Base-by-base conservation (phyloP, 2,888 invertebrate genomes). In the Siphlonurus alternatus region DNA sequence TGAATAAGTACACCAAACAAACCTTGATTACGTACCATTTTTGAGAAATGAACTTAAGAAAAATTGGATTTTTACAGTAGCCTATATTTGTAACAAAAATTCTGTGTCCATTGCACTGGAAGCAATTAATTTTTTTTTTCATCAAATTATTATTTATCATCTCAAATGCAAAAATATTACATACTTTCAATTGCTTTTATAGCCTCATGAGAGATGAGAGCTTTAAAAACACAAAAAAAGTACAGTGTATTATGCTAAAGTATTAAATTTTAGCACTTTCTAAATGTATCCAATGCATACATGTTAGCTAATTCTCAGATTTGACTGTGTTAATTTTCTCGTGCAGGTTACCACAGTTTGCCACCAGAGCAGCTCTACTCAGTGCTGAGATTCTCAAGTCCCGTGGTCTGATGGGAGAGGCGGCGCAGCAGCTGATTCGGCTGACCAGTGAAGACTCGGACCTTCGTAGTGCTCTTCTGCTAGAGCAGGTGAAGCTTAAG, bases 401-500 rank as follows among this genome's bases (percentile, higher is more conserved):
- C 23, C 53, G 87, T 53, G 85, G 85, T 51, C 78, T 88, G 70
- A 89, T 86, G 72, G 87, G 88, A 15, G 97, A 98, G 74, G 95
- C 97, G n/a, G 96, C 97, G 0, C 89, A 89, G 73, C 93, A 94
- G 74, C 82, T 94, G 62, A 93, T 96, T 70, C 85, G 94, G 66
- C 92, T 97, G 90, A 95, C 95, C 10, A 91, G 92, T 69, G 96
- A 97, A 77, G 97, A 98, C 74, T 93, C 94, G n/a, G 97, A 98
- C 77, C 78, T 99, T 64, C 83, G 94, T 64, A 94, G 94, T 69
- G 98, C 96, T 5, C 79, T 99, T 72, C 77, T 98, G 64, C 78
- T 98, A 61, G 98, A 99, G 75, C 96, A 97, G 75, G 96, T 56
- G 15, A 38, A 15, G n/a, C n/a, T n/a, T 15, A 51, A 51, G 10